Percentiles rank a stretch among this genome's conserved stretches.
Evolutionary conservation across 2,113 vertebrate genomes (phyloP).

Genomic region (Odontophorus gujanensis): DNA sequence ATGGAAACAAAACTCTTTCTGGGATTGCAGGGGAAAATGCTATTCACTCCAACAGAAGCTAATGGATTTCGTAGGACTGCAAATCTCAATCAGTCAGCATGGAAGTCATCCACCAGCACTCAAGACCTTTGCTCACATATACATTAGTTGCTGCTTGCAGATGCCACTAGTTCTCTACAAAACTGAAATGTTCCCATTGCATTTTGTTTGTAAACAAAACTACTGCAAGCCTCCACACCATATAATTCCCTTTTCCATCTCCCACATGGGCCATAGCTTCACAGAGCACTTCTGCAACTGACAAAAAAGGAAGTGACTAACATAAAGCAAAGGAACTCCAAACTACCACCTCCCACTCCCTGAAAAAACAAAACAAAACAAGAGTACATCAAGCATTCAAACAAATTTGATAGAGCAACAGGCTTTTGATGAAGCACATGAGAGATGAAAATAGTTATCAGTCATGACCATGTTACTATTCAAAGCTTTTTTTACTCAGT

Average conservation of each 20-base stretch:
- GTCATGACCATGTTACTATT: not conserved
- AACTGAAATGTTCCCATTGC: not conserved
- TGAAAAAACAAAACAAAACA: not conserved
- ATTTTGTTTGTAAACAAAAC: accelerated
- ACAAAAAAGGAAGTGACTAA: not conserved
- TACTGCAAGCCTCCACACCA: not conserved
- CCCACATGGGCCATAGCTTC: not conserved
- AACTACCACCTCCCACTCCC: not conserved
- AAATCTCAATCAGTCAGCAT: not conserved
- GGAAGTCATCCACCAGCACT: not conserved
- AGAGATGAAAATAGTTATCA: not conserved
- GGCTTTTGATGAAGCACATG: not conserved
- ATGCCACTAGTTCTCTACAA: not conserved
- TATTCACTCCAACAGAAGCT: not conserved
- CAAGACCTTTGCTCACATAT: not conserved
- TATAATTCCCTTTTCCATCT: not conserved
- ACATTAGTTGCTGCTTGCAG: not conserved
- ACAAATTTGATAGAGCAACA: not conserved
- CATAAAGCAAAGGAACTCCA: not conserved
- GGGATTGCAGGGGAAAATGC: accelerated
- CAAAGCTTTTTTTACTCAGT: not conserved
- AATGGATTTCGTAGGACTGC: not conserved
- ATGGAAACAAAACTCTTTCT: not conserved
- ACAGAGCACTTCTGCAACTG: not conserved
- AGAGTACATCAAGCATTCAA: not conserved